Evolutionary conservation across 2,888 invertebrate genomes (phyloP), one percentile per base, ranked within the genome.

Genomic region (Hirtodrosophila confusa): DNA sequence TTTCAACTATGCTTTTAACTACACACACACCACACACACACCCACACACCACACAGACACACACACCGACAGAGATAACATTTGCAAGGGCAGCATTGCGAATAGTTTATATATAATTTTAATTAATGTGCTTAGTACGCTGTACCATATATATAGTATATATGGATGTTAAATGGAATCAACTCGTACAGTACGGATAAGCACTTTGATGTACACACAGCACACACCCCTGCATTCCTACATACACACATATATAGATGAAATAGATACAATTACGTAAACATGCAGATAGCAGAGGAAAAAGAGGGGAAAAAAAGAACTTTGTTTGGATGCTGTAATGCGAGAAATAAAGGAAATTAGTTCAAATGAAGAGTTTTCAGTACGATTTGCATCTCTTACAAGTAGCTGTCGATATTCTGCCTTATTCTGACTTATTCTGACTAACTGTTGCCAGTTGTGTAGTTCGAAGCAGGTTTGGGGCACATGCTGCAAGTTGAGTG

Each of bases 81-180:
- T 40, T 27, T 39, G 74, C 44, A 41, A 39, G 45, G 39, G 51
- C 53, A 37, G n/a, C 64, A 12, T 24, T 55, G 62, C 47, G 56
- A 63, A 48, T 66, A 71, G 69, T 67, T 69, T 76, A 71, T 71
- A 76, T 85, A 87, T 87, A 75, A 85, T 82, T 82, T 82, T 82
- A 82, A 82, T 82, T 87, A 75, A 86, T 58, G 51, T 70, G 61
- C 74, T 68, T 64, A 66, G 76, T 29, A 70, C 37, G 69, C 53
- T 51, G 51, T 36, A 35, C 31, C 8, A 31, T 31, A 17, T 17
- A 17, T 17, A 17, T 17, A 17, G 17, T 17, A 27, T 17, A 27
- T 27, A 66, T 39, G 23, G 24, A 45, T 41, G 27, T 27, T 17
- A 40, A 60, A 36, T 12, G 56, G 48, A 51, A 62, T 55, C 65